These are phyloP conservation scores for Phrynocephalus forsythii DNA, from an alignment of 2,797 vertebrate species.

Conservation along the genomic window DNA sequence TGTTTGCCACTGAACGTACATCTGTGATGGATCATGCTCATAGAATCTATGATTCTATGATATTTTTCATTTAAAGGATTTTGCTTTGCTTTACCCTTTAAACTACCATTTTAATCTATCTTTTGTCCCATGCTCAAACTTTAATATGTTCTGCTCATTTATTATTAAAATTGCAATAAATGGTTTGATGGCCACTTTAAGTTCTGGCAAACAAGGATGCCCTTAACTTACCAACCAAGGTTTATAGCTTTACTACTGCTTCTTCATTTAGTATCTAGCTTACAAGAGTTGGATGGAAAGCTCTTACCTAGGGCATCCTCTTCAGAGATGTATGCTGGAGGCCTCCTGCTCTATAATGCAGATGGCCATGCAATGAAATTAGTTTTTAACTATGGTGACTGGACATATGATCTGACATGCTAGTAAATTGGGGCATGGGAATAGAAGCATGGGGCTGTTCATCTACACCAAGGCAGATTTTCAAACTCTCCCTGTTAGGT, in stretches of 20 bases:
- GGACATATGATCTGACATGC: not conserved
- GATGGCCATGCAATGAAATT: not conserved
- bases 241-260: conserved; percentile 20
- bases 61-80: not conserved
- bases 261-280: not conserved
- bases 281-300: not conserved
- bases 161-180: conserved; percentile 54
- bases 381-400: not conserved
- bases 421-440: not conserved
- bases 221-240: conserved; percentile 20
- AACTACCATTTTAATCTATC: conserved; percentile 25
- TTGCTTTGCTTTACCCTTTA: conserved; percentile 23
- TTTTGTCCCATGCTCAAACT: not conserved
- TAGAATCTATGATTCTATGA: not conserved
- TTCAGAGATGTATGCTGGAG: not conserved
- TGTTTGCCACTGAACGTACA: not conserved
- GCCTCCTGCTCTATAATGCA: not conserved
- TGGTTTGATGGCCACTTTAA: conserved; percentile 33
- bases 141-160: conserved; percentile 56
- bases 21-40: not conserved
- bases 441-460: not conserved
- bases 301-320: too few relatives aligned
- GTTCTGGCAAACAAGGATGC: conserved; percentile 39
- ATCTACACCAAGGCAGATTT: not conserved
- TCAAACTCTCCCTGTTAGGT: not conserved